phyloP scores from a whole-genome alignment of 2,888 invertebrate species.

The Mesoligia furuncula region DNA sequence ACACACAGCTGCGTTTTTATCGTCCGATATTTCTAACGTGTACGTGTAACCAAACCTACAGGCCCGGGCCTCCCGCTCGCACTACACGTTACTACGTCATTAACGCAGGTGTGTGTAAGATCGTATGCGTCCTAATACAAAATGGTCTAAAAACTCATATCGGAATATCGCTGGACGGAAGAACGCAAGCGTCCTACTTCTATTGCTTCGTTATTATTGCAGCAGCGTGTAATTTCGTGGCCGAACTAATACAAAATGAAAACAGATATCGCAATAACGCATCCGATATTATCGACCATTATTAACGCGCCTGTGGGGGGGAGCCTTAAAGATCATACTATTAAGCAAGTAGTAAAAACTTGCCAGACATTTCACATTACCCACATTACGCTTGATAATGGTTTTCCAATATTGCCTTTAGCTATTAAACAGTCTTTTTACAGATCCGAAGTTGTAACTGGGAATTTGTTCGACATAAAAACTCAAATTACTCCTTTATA shows the following conservation, averaged over 20 bases:
- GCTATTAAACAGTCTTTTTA: constrained; percentile 20
- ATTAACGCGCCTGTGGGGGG: neutral
- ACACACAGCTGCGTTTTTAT: neutral
- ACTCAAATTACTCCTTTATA: constrained; percentile 22
- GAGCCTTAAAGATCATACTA: constrained; percentile 6
- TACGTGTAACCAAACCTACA: too few relatives aligned
- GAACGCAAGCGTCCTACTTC: neutral
- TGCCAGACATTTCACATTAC: constrained; percentile 32
- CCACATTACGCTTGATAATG: constrained; percentile 36
- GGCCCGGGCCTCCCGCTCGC: too few relatives aligned
- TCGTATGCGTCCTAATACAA: neutral
- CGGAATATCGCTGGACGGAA: neutral
- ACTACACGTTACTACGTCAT: neutral
- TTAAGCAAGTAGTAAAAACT: constrained; percentile 36
- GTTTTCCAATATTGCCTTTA: constrained; percentile 54
- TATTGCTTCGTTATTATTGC: neutral
- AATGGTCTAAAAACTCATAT: neutral
- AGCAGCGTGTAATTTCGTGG: neutral
- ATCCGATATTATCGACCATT: neutral
- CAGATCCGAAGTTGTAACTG: constrained; percentile 21
- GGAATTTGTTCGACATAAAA: constrained; percentile 36
- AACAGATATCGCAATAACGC: neutral
- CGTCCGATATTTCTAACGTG: too few relatives aligned
- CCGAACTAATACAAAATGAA: neutral
- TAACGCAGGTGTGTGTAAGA: neutral